A percentile compares a stretch with the other conserved stretches of the same genome.
Evolutionary conservation across 2,797 vertebrate genomes (phyloP).

Genomic region (Sebastes iracundus): DNA sequence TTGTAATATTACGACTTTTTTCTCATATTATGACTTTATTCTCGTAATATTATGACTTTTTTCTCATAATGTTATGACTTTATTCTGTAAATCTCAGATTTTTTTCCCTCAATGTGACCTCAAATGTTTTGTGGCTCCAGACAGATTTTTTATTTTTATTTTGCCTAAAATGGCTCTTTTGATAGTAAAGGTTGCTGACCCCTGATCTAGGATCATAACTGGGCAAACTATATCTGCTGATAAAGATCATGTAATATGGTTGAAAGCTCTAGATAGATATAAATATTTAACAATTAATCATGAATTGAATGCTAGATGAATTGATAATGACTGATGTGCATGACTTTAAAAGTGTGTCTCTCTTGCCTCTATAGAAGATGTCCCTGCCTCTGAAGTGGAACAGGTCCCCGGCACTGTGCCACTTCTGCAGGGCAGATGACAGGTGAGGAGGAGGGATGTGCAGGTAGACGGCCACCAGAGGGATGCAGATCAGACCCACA

Average conservation of each 20-base stretch:
- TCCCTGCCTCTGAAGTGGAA: conserved; percentile 87
- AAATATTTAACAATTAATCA: not conserved
- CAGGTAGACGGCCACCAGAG: conserved; percentile 92
- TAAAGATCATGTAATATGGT: not conserved
- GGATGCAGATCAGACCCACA: conserved; percentile 87
- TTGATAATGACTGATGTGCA: not conserved
- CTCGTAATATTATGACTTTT: too few species aligned
- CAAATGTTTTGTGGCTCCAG: too few species aligned
- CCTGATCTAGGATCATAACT: too few species aligned
- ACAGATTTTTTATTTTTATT: too few species aligned
- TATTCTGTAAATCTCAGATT: too few species aligned
- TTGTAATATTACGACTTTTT: too few species aligned
- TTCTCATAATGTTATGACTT: too few species aligned
- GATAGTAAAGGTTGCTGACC: too few species aligned
- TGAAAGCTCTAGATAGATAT: too few species aligned
- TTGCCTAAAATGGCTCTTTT: too few species aligned
- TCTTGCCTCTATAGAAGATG: conserved; percentile 92
- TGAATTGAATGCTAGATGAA: not conserved
- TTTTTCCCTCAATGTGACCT: too few species aligned
- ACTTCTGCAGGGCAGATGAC: conserved; percentile 88
- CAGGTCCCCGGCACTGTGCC: conserved; percentile 84
- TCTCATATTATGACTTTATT: too few species aligned
- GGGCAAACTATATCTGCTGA: not conserved
- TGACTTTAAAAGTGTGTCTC: not conserved
- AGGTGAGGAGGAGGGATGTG: conserved; percentile 91